A percentile compares a stretch with the other conserved stretches of the same genome.
Evolutionary conservation across 1,140 invertebrate species (phyloP).

Genomic region (Ganaspis sp.): DNA sequence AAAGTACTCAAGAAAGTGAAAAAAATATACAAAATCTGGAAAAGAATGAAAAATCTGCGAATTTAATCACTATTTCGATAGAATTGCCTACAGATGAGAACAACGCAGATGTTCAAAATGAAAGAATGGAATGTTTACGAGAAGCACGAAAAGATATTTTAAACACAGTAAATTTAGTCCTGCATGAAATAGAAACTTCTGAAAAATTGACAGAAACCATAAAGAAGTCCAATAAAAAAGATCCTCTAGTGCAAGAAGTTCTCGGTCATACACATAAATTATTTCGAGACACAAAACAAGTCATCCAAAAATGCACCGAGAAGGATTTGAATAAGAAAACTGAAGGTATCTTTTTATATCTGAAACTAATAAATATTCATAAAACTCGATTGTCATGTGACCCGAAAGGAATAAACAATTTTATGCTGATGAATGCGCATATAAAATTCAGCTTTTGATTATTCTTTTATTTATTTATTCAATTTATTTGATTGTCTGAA

Average conservation of each 20-base stretch:
- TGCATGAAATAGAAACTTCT: background rate
- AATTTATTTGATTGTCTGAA: too few species aligned
- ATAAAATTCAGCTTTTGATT: too few species aligned
- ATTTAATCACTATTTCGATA: background rate
- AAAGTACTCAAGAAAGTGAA: background rate
- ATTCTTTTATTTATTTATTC: too few species aligned
- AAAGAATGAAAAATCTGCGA: background rate
- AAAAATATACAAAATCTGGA: background rate
- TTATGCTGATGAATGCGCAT: too few species aligned
- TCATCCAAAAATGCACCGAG: background rate
- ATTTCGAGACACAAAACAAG: background rate
- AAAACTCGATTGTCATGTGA: background rate
- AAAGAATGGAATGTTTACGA: background rate
- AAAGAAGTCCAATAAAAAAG: background rate
- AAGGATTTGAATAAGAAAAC: background rate
- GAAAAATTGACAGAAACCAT: constrained; percentile 2
- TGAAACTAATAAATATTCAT: background rate
- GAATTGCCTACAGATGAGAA: background rate
- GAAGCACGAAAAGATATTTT: background rate
- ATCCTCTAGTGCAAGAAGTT: background rate
- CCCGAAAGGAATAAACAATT: too few species aligned
- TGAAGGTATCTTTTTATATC: background rate
- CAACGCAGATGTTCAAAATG: background rate
- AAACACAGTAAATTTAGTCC: background rate
- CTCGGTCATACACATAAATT: background rate